These are phyloP conservation scores for Psylliodes chrysocephalus DNA, from an alignment of 2,888 invertebrate species.

Conservation along the genomic window DNA sequence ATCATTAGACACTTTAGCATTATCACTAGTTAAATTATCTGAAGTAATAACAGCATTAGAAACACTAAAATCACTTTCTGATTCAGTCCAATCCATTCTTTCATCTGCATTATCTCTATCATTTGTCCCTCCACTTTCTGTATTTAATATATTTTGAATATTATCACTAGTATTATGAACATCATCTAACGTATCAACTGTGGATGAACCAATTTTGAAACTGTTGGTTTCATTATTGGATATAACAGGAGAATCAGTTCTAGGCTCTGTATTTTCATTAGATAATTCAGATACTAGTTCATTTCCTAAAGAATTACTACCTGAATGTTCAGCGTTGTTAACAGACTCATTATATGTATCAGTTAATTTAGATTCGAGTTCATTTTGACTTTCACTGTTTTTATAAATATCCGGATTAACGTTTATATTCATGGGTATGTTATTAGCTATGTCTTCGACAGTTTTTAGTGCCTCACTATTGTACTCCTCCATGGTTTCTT, in stretches of 20 bases:
- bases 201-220: slow-evolving; percentile 1
- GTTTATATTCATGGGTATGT: slow-evolving; percentile 29
- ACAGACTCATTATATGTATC: slow-evolving; percentile 9
- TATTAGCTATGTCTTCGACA: slow-evolving; percentile 27
- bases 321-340: slow-evolving; percentile 10
- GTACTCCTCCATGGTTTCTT: slow-evolving; percentile 38
- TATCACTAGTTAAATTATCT: slow-evolving; percentile 15
- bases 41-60: background rate
- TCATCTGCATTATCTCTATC: slow-evolving; percentile 19
- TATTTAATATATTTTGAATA: slow-evolving; percentile 37
- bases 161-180: slow-evolving; percentile 38
- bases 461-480: slow-evolving; percentile 33
- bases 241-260: slow-evolving; percentile 10
- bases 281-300: slow-evolving; percentile 19
- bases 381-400: slow-evolving; percentile 23
- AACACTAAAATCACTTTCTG: slow-evolving; percentile 19
- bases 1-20: slow-evolving; percentile 13
- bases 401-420: slow-evolving; percentile 17
- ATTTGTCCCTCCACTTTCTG: background rate
- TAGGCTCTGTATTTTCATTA: slow-evolving; percentile 5
- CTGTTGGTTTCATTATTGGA: slow-evolving; percentile 5
- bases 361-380: slow-evolving; percentile 24
- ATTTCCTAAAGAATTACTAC: slow-evolving; percentile 16
- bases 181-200: slow-evolving; percentile 31
- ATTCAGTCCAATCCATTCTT: slow-evolving; percentile 37